phyloP scores from a whole-genome alignment of 2,113 vertebrate species.

The Chloropsis cyanopogon region DNA sequence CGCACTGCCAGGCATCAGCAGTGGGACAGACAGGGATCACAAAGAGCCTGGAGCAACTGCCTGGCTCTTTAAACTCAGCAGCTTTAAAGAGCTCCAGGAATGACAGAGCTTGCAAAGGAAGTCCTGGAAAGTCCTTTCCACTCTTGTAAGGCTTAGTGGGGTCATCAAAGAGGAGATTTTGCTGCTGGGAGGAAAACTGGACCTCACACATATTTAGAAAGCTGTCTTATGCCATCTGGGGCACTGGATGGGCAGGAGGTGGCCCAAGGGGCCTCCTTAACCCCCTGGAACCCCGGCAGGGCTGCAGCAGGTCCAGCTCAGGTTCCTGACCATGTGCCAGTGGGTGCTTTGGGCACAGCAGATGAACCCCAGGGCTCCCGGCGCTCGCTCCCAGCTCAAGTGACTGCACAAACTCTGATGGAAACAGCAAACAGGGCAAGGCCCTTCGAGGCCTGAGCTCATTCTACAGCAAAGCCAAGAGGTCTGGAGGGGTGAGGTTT shows the following conservation, averaged over 20 bases:
- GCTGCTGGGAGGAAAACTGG: background rate
- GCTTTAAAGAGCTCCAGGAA: background rate
- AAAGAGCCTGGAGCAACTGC: background rate
- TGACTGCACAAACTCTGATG: background rate
- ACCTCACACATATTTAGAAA: background rate
- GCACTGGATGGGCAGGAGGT: background rate
- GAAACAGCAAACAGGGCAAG: background rate
- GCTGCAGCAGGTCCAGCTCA: background rate
- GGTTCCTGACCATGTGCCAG: background rate
- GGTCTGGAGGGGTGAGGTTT: slow-evolving; percentile 1
- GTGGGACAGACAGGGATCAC: background rate
- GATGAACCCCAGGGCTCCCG: background rate
- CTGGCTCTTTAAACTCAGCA: background rate
- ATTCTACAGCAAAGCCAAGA: background rate
- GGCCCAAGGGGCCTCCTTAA: background rate
- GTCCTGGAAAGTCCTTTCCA: background rate
- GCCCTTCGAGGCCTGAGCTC: background rate
- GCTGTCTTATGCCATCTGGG: background rate
- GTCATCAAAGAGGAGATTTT: background rate
- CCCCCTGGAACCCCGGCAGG: fast-evolving
- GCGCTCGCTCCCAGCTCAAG: background rate
- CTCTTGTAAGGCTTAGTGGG: background rate
- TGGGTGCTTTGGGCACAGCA: background rate
- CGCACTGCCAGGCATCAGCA: background rate
- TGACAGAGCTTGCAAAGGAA: background rate